These are phyloP conservation scores for Trypoxylon attenuatum DNA, from an alignment of 2,888 invertebrate genomes.

Conservation along the genomic window DNA sequence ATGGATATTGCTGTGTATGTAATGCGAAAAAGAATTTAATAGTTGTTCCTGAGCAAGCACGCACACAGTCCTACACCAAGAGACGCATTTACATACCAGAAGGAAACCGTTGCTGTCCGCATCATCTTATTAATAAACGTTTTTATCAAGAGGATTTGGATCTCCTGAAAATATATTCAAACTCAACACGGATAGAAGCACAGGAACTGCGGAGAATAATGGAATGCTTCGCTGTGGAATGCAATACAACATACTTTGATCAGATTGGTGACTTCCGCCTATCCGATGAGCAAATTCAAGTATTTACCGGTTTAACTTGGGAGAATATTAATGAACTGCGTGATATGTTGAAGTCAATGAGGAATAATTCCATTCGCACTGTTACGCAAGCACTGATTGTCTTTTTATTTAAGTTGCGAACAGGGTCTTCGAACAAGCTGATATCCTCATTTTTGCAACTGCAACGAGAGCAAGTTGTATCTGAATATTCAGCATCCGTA, in stretches of 20 bases:
- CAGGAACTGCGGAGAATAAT: slow-evolving; percentile 22
- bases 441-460: too few species aligned
- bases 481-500: slow-evolving; percentile 14
- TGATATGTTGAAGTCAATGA: slow-evolving; percentile 21
- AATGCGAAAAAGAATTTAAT: background rate
- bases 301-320: slow-evolving; percentile 29
- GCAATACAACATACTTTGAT: slow-evolving; percentile 21
- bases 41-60: slow-evolving; percentile 23
- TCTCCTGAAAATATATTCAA: slow-evolving; percentile 34
- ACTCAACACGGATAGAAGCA: slow-evolving; percentile 1
- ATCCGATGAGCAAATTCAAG: slow-evolving; percentile 16
- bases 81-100: slow-evolving; percentile 33
- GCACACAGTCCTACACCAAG: slow-evolving; percentile 35
- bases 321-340: too few species aligned
- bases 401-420: slow-evolving; percentile 33
- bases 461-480: too few species aligned
- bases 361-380: slow-evolving; percentile 9
- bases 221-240: slow-evolving; percentile 21
- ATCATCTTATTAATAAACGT: slow-evolving; percentile 42
- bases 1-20: background rate
- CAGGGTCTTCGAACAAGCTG: too few species aligned
- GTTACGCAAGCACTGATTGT: slow-evolving; percentile 27
- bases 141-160: slow-evolving; percentile 48
- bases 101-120: slow-evolving; percentile 48
- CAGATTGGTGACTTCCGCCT: slow-evolving; percentile 22